Evolutionary conservation across 2,888 invertebrate genomes (phyloP).

Genomic region (Heliothis peltigera): DNA sequence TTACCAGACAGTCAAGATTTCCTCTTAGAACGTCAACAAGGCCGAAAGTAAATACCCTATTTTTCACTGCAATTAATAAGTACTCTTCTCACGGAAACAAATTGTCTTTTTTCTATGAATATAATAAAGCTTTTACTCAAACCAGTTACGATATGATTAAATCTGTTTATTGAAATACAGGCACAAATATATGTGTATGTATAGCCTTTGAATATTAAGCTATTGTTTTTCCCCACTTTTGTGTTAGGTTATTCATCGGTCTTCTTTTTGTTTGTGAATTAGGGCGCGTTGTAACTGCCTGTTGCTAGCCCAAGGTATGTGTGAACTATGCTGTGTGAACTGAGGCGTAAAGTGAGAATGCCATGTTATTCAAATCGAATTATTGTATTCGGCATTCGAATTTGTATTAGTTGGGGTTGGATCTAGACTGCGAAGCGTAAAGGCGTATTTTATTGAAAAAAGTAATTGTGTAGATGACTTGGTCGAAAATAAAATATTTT

Average conservation of each 20-base stretch:
- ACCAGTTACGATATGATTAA: not conserved
- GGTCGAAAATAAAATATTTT: too few relatives aligned
- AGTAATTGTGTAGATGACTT: too few relatives aligned
- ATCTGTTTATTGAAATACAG: not conserved
- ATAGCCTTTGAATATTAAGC: constrained; percentile 31
- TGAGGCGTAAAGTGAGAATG: not conserved
- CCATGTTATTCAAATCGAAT: not conserved
- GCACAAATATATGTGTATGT: not conserved
- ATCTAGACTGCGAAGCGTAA: too few relatives aligned
- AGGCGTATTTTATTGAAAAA: too few relatives aligned
- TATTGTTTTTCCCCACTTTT: constrained; percentile 39
- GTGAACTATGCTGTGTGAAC: not conserved
- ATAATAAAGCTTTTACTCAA: not conserved
- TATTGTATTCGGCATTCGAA: constrained; percentile 1
- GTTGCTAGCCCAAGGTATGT: not conserved
- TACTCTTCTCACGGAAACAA: not conserved
- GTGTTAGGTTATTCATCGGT: constrained; percentile 33
- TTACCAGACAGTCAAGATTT: not conserved
- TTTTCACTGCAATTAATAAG: not conserved
- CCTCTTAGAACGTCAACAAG: not conserved
- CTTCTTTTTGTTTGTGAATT: constrained; percentile 40
- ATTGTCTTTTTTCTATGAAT: not conserved
- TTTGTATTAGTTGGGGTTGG: too few relatives aligned
- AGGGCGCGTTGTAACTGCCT: constrained; percentile 28
- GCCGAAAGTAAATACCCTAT: not conserved